These are phyloP conservation scores for Coturnix japonica DNA, from an alignment of 2,113 vertebrate genomes.

Conservation along the genomic window DNA sequence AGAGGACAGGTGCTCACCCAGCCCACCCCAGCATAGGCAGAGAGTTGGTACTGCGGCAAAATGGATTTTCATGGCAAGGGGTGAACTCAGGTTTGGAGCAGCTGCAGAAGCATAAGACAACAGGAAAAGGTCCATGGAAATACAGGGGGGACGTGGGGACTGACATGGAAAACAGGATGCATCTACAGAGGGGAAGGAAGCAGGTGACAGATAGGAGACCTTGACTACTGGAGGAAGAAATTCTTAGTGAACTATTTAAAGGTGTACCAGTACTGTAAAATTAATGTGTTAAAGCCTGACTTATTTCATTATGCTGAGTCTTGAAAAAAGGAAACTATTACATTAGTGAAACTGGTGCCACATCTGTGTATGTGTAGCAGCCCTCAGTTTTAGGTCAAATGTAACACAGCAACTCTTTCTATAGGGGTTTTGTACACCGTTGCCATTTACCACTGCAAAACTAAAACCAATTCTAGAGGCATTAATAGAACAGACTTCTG, in stretches of 20 bases:
- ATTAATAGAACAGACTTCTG: not conserved
- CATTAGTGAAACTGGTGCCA: not conserved
- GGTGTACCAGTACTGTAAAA: not conserved
- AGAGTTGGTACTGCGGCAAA: not conserved
- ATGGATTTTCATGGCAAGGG: not conserved
- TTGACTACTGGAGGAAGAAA: slow-evolving; percentile 24
- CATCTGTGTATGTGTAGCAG: rapidly evolving
- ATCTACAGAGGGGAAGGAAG: slow-evolving; percentile 8
- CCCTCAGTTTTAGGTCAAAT: not conserved
- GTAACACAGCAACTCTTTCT: not conserved
- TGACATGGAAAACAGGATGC: slow-evolving; percentile 60
- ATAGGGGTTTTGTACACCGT: not conserved
- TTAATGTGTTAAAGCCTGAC: not conserved
- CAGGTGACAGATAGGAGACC: slow-evolving; percentile 21
- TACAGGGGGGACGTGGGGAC: not conserved
- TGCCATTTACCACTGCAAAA: not conserved
- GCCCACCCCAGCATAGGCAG: no score
- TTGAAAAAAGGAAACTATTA: not conserved
- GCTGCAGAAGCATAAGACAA: slow-evolving; percentile 38
- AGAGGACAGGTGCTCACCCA: rapidly evolving
- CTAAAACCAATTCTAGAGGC: not conserved
- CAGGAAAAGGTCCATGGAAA: slow-evolving; percentile 34
- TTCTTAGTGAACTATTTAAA: slow-evolving; percentile 16
- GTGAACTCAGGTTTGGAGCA: not conserved
- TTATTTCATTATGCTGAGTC: not conserved